These are phyloP conservation scores for Empidonax alnorum DNA, from an alignment of 2,113 vertebrate species.

Conservation along the genomic window DNA sequence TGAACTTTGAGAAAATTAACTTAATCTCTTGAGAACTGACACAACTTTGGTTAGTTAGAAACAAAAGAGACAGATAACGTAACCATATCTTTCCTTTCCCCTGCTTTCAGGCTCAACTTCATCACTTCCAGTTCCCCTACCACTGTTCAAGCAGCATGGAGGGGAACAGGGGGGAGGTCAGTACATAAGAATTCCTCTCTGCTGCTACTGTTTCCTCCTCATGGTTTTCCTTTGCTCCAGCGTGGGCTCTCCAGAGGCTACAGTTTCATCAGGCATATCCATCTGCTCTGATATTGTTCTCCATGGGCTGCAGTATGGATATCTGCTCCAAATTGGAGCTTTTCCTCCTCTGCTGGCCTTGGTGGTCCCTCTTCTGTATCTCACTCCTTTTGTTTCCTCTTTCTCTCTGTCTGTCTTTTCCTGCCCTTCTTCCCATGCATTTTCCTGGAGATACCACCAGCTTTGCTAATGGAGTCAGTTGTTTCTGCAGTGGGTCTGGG, in stretches of 20 bases:
- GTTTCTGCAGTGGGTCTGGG: not conserved
- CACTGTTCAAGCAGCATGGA: not conserved
- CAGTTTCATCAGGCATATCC: not conserved
- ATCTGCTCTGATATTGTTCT: not conserved
- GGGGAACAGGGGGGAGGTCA: not conserved
- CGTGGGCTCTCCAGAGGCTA: not conserved
- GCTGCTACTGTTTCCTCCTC: not conserved
- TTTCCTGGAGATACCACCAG: not conserved
- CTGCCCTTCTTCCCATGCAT: accelerated
- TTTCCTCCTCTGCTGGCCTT: not conserved
- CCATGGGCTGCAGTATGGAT: accelerated
- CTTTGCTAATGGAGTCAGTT: not conserved
- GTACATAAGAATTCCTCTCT: not conserved
- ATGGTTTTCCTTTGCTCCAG: not conserved
- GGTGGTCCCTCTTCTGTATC: not conserved
- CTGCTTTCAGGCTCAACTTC: not conserved
- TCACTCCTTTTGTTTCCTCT: not conserved
- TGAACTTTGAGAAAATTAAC: not conserved
- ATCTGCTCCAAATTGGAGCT: not conserved
- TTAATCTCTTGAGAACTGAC: not conserved
- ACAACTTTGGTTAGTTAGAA: not conserved
- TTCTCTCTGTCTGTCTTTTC: not conserved
- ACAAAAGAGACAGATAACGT: not conserved
- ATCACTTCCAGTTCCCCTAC: not conserved
- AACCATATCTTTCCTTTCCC: not conserved